Base-by-base conservation (phyloP, 2,888 invertebrate genomes). In the Hyppa rectilinea region DNA sequence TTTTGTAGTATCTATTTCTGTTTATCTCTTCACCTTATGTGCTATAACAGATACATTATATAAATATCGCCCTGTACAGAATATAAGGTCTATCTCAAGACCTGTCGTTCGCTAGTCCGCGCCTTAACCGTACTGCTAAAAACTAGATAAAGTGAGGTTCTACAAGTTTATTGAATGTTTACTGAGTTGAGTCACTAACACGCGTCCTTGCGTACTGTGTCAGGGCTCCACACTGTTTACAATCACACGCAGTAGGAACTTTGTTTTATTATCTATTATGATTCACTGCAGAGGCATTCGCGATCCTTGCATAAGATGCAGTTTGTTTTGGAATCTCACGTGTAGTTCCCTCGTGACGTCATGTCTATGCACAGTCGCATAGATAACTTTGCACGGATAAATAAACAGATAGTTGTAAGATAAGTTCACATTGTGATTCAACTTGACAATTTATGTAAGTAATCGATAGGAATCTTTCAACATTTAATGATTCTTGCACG, bases 201-300 rank as follows among this genome's bases (percentile, higher is more conserved):
- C 86, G 88, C 89, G 91, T 88, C 91, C 92, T 91, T 92, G 91
- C 81, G 68, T 36, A 76, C 69, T 86, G 75, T 84, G 85, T 85
- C 88, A 89, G 77, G 84, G 89, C 86, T 82, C 84, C 77, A 77
- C 69, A 70, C 71, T 80, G 76, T 81, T 77, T 80, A 71, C 80
- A 76, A 78, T 75, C 65, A 72, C 72, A 76, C 63, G 81, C 71
- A 75, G 75, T 65, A 77, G 69, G 82, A 80, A 88, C 87, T 83
- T 79, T 87, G 85, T 85, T 82, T 67, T 70, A 82, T 66, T 81
- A 75, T 70, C 79, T 79, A 75, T 67, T 31, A 61, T 77, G 81
- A 80, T 70, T 79, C 82, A 85, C 43, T 67, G 43, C 23, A 55
- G n/a, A 63, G 78, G 80, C 34, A 83, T 83, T 73, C 66, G 80